Conservation (phyloP, 2,113 vertebrate genomes). For the Mastomys natalensis region DNA sequence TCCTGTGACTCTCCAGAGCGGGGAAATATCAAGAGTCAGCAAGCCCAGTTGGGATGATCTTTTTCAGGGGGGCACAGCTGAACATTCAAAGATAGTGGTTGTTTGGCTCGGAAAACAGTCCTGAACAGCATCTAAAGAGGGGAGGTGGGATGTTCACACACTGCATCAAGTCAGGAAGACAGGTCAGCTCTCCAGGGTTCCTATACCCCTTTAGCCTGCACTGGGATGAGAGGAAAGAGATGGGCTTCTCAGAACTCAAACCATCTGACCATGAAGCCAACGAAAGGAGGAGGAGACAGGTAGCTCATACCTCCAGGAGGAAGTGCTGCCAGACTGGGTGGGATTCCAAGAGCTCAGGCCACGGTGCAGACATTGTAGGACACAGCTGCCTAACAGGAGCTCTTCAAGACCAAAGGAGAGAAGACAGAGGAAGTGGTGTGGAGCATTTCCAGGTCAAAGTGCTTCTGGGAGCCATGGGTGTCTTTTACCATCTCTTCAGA, state of each 20-base stretch:
- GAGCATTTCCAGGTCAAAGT: neutral
- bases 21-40: neutral
- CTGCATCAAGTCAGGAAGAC: neutral
- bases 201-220: neutral
- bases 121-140: neutral
- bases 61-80: neutral
- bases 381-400: accelerated
- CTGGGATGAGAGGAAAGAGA: neutral
- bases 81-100: neutral
- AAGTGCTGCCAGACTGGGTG: neutral
- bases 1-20: neutral
- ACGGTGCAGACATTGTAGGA: accelerated
- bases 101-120: neutral
- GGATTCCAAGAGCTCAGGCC: neutral
- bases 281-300: neutral
- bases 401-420: neutral
- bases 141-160: neutral
- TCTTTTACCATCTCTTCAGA: accelerated
- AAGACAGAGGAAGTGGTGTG: accelerated
- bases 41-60: neutral
- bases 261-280: neutral
- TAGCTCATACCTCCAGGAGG: neutral
- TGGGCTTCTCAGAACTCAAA: accelerated
- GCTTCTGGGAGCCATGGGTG: accelerated
- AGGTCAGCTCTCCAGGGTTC: accelerated